Conservation (phyloP, 2,797 vertebrate genomes). For the Scolopax bukidnonensis region DNA sequence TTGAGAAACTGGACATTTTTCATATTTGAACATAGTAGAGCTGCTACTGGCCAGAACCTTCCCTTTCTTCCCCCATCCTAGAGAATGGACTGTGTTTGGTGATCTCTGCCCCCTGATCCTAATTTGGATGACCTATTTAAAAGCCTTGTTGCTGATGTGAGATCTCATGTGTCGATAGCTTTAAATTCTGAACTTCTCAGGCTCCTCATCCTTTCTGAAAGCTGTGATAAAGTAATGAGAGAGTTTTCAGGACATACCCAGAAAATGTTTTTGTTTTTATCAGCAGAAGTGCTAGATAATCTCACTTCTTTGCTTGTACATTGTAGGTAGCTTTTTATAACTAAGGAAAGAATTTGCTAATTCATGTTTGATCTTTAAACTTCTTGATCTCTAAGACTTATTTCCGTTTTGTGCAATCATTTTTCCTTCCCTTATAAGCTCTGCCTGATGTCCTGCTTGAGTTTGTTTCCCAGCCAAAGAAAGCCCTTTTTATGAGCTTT, state of each 20-base stretch:
- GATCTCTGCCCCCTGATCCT: neutral
- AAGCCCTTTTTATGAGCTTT: neutral
- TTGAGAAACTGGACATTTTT: neutral
- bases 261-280: neutral
- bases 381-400: neutral
- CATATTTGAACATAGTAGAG: neutral
- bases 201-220: neutral
- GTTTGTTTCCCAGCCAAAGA: neutral
- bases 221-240: neutral
- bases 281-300: neutral
- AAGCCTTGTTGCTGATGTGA: neutral
- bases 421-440: neutral
- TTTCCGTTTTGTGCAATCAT: neutral
- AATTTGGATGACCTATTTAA: neutral
- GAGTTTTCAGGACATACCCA: neutral
- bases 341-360: neutral
- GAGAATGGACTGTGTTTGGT: neutral
- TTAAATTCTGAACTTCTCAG: neutral
- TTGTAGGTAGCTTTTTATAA: neutral
- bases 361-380: neutral
- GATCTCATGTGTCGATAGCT: neutral
- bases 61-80: neutral
- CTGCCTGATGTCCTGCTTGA: neutral
- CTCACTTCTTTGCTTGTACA: neutral
- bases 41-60: neutral